Conservation (phyloP, 2,797 vertebrate genomes). For the Gymnothorax reevesii region DNA sequence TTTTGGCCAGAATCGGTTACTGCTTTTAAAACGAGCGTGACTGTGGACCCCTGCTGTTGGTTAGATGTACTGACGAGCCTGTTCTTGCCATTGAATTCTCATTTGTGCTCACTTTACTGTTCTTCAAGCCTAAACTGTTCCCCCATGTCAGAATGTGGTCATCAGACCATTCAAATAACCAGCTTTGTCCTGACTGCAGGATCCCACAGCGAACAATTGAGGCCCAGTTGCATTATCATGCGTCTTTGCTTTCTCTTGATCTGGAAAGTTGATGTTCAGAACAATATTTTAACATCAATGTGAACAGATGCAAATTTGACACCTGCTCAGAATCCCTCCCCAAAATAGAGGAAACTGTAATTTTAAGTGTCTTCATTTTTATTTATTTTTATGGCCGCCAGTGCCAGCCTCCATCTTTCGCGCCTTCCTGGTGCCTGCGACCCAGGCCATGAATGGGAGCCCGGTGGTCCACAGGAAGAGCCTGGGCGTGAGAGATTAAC, state of each 20-base stretch:
- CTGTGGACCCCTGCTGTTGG: neutral
- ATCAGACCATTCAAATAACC: neutral
- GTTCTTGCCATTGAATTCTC: neutral
- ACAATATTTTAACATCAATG: neutral
- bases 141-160: neutral
- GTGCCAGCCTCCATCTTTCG: conserved; percentile 9
- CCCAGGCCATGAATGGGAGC: conserved; percentile 40
- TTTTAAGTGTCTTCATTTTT: neutral
- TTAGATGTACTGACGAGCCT: neutral
- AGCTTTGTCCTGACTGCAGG: neutral
- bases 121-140: neutral
- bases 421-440: conserved; percentile 54
- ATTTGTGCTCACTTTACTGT: neutral
- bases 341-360: conserved; percentile 38
- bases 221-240: neutral
- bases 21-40: neutral
- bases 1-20: neutral
- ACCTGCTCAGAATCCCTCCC: conserved; percentile 52
- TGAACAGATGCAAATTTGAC: conserved; percentile 22
- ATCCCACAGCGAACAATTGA: neutral
- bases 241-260: conserved; percentile 1
- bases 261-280: neutral
- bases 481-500: conserved; percentile 67
- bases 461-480: conserved; percentile 64
- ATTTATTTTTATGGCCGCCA: neutral